phyloP scores from a whole-genome alignment of 2,888 invertebrate genomes.

The Brenthis ino region DNA sequence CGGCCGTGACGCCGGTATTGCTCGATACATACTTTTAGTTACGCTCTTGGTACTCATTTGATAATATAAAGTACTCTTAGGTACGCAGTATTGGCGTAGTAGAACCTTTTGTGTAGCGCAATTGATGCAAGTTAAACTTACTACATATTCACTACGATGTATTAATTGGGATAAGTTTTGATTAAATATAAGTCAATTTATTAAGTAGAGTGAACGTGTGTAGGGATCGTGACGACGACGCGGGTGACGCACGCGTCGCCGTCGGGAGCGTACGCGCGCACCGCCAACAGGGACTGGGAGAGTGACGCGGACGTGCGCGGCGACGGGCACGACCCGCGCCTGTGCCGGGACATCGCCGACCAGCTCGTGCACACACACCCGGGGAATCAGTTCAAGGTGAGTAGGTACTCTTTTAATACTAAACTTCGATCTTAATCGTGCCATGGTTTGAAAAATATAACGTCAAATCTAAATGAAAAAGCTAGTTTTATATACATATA shows the following conservation, averaged over 20 bases:
- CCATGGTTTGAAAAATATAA: not conserved
- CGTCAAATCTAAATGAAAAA: too few species aligned
- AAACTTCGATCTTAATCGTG: not conserved
- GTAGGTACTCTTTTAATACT: not conserved
- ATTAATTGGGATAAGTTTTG: too few species aligned
- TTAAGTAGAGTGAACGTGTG: not conserved
- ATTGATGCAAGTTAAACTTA: too few species aligned
- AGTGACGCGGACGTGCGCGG: slow-evolving; percentile 80
- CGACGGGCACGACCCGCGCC: slow-evolving; percentile 54
- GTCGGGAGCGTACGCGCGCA: slow-evolving; percentile 83
- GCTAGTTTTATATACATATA: not conserved
- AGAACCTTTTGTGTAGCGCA: too few species aligned
- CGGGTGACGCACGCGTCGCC: slow-evolving; percentile 91
- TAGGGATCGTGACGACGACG: slow-evolving; percentile 88
- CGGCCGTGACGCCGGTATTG: slow-evolving; percentile 62
- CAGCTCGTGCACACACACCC: slow-evolving; percentile 40
- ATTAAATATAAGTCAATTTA: too few species aligned
- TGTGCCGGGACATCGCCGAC: slow-evolving; percentile 59
- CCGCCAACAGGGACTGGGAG: slow-evolving; percentile 88
- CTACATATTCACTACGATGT: too few species aligned
- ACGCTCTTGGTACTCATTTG: not conserved
- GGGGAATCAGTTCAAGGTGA: slow-evolving; percentile 38
- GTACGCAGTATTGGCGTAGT: too few species aligned
- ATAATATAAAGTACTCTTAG: not conserved
- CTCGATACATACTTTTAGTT: not conserved